Conservation (phyloP, 2,113 vertebrate genomes). For the Trachemys scripta region DNA sequence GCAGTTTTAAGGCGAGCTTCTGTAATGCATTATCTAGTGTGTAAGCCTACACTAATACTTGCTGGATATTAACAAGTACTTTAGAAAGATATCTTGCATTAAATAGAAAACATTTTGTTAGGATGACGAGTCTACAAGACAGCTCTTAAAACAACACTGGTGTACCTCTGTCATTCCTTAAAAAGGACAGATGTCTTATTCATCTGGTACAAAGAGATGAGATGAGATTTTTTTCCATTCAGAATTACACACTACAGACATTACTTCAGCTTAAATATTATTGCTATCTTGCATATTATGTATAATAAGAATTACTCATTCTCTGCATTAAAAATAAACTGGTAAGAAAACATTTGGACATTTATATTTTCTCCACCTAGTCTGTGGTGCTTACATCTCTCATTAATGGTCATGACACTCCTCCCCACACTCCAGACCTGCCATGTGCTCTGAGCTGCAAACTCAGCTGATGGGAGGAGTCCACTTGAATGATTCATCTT, state of each 20-base stretch:
- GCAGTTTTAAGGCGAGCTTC: constrained; percentile 30
- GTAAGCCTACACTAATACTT: background rate
- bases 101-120: constrained; percentile 6
- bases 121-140: constrained; percentile 9
- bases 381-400: background rate
- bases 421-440: background rate
- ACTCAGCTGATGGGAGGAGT: no score
- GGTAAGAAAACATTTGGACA: background rate
- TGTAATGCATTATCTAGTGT: constrained; percentile 13
- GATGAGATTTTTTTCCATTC: rapidly evolving
- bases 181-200: background rate
- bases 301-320: background rate
- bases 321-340: background rate
- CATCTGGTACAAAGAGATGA: background rate
- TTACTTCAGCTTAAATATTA: constrained; percentile 18
- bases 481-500: no score
- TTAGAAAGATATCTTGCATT: background rate
- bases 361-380: rapidly evolving
- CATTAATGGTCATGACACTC: background rate
- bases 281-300: background rate
- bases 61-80: background rate
- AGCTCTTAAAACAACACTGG: background rate
- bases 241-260: background rate
- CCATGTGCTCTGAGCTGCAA: no score
- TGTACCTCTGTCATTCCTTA: background rate